phyloP scores from a whole-genome alignment of 2,888 invertebrate species.

The Periphyllus acericola region DNA sequence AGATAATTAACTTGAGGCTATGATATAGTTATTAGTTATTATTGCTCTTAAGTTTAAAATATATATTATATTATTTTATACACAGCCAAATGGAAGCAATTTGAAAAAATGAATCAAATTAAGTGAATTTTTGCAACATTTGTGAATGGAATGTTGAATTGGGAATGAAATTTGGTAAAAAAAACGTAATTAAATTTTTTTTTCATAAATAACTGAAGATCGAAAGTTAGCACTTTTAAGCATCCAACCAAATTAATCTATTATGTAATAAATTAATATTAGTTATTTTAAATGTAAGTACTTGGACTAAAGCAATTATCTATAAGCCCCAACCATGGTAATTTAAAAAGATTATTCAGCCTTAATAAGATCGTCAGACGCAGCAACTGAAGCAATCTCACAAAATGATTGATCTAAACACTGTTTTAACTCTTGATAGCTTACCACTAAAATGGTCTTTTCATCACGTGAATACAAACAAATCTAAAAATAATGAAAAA shows the following conservation, averaged over 20 bases:
- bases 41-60: slow-evolving; percentile 50
- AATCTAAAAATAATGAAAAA: slow-evolving; percentile 72
- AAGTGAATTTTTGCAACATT: slow-evolving; percentile 45
- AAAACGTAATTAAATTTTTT: slow-evolving; percentile 9
- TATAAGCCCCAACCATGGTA: background rate
- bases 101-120: slow-evolving; percentile 39
- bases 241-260: slow-evolving; percentile 32
- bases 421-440: slow-evolving; percentile 93
- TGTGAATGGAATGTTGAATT: slow-evolving; percentile 53
- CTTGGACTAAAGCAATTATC: slow-evolving; percentile 35
- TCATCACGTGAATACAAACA: slow-evolving; percentile 96
- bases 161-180: slow-evolving; percentile 56
- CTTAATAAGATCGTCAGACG: slow-evolving; percentile 57
- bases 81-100: slow-evolving; percentile 59
- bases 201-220: slow-evolving; percentile 25
- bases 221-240: slow-evolving; percentile 44
- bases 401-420: slow-evolving; percentile 93
- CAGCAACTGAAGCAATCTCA: slow-evolving; percentile 74
- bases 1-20: slow-evolving; percentile 44
- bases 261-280: slow-evolving; percentile 29
- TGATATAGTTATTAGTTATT: slow-evolving; percentile 7
- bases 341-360: slow-evolving; percentile 49
- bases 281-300: slow-evolving; percentile 56
- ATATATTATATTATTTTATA: slow-evolving; percentile 39
- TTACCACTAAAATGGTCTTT: slow-evolving; percentile 94